These are phyloP conservation scores for Oligia strigilis DNA, from an alignment of 2,888 invertebrate species.

Conservation along the genomic window DNA sequence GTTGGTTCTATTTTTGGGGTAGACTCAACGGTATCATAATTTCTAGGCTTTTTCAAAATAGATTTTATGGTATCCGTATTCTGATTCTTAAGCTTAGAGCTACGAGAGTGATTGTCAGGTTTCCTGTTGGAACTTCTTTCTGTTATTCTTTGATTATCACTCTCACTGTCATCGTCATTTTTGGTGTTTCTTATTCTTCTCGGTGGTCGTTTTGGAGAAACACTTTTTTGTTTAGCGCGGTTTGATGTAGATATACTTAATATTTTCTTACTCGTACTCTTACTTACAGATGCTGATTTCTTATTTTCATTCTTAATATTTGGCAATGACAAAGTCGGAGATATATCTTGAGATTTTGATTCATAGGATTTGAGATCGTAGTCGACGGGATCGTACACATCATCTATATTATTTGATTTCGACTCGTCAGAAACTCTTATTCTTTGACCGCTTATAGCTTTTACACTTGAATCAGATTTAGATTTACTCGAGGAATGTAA, in stretches of 20 bases:
- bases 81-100: constrained; percentile 79
- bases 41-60: constrained; percentile 90
- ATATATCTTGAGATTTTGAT: constrained; percentile 79
- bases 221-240: constrained; percentile 86
- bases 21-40: constrained; percentile 78
- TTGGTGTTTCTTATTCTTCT: constrained; percentile 88
- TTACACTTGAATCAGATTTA: constrained; percentile 88
- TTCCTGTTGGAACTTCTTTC: constrained; percentile 80
- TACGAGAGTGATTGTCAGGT: constrained; percentile 71
- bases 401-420: constrained; percentile 81
- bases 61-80: constrained; percentile 90
- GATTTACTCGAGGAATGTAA: constrained; percentile 77
- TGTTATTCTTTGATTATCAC: constrained; percentile 85
- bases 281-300: constrained; percentile 80
- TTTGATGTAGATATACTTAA: constrained; percentile 77
- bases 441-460: constrained; percentile 93
- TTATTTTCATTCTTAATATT: constrained; percentile 87
- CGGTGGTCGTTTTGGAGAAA: constrained; percentile 92
- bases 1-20: constrained; percentile 76
- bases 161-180: constrained; percentile 88
- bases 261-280: constrained; percentile 82
- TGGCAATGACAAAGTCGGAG: constrained; percentile 82
- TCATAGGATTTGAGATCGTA: constrained; percentile 88
- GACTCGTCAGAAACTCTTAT: constrained; percentile 91
- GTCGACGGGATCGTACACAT: constrained; percentile 87